phyloP scores from a whole-genome alignment of 2,888 invertebrate genomes.

The Leptinotarsa tumamoca region DNA sequence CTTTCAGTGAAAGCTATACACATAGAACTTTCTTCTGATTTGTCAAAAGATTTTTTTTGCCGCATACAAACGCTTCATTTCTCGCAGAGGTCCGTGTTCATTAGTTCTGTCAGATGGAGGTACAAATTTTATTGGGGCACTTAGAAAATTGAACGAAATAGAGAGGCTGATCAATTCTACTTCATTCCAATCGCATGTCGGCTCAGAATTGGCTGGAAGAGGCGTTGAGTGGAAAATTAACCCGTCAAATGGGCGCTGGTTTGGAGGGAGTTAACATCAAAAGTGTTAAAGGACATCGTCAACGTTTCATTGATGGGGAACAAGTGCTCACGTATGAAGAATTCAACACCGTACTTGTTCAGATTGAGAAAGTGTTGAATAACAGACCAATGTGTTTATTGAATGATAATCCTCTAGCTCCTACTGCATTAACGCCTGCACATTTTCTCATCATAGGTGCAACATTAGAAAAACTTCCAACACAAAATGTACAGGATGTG shows the following conservation, averaged over 20 bases:
- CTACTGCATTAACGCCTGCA: no score
- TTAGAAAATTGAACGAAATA: neutral
- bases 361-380: neutral
- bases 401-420: neutral
- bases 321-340: neutral
- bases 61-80: neutral
- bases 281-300: neutral
- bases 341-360: neutral
- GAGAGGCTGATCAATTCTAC: neutral
- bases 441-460: neutral
- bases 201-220: neutral
- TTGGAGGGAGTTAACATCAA: neutral
- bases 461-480: no score
- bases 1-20: neutral
- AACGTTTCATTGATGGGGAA: neutral
- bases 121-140: neutral
- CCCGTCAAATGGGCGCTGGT: neutral
- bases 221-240: neutral
- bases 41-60: neutral
- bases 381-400: neutral
- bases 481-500: neutral
- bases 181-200: neutral
- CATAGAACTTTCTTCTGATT: neutral
- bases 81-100: neutral
- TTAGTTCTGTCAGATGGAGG: neutral